These are phyloP conservation scores for Malacosoma neustria DNA, from an alignment of 2,888 invertebrate genomes.

Conservation along the genomic window DNA sequence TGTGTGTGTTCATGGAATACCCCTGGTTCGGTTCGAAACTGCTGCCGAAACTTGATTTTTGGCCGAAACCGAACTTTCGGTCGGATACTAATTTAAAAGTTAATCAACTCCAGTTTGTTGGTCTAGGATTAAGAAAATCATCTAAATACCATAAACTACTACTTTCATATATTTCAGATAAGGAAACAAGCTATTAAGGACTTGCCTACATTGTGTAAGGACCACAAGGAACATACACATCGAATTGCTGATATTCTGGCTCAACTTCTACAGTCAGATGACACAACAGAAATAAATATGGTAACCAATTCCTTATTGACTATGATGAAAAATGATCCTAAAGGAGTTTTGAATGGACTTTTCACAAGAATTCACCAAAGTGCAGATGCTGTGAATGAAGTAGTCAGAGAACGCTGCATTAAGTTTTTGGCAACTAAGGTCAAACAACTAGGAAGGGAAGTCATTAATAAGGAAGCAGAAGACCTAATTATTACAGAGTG, in stretches of 20 bases:
- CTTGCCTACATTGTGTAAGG: constrained; percentile 90
- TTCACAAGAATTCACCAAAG: constrained; percentile 74
- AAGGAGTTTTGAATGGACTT: constrained; percentile 74
- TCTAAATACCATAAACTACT: no score
- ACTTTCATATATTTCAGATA: no score
- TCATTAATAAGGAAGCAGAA: constrained; percentile 89
- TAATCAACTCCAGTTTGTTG: no score
- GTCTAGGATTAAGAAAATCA: no score
- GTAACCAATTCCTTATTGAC: constrained; percentile 89
- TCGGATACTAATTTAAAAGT: no score
- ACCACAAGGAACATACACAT: constrained; percentile 86
- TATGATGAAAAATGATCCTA: constrained; percentile 83
- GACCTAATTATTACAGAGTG: constrained; percentile 88
- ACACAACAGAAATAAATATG: constrained; percentile 86
- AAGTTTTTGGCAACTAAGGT: constrained; percentile 91
- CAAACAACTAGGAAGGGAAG: constrained; percentile 83
- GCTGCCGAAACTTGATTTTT: no score
- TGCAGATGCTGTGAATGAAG: constrained; percentile 75
- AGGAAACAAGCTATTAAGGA: constrained; percentile 96
- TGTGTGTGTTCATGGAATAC: no score
- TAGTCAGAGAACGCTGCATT: constrained; percentile 89
- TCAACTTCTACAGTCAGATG: constrained; percentile 92
- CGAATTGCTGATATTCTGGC: constrained; percentile 94
- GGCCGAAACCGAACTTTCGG: no score
- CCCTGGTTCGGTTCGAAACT: no score